phyloP scores from a whole-genome alignment of 1,140 invertebrate species.

The Amphibalanus amphitrite region DNA sequence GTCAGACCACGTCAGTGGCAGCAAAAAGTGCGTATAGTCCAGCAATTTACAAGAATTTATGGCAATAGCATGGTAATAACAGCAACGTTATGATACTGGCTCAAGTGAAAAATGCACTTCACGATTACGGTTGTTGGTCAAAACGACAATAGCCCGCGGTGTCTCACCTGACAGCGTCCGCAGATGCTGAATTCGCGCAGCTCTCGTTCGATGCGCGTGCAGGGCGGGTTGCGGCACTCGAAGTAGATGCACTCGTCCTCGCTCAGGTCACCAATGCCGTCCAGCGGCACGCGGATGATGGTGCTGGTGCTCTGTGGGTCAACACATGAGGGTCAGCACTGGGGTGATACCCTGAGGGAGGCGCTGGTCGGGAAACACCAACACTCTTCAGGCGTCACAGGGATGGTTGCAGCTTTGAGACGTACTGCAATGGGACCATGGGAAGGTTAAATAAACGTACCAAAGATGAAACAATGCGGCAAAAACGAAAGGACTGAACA shows the following conservation, averaged over 20 bases:
- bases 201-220: constrained; percentile 35
- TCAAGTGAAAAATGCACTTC: not conserved
- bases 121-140: not conserved
- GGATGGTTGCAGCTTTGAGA: no score
- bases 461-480: no score
- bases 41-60: not conserved
- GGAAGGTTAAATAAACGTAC: no score
- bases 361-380: no score
- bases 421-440: no score
- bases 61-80: not conserved
- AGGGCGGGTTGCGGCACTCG: constrained; percentile 38
- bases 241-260: constrained; percentile 30
- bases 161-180: constrained; percentile 34
- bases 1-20: not conserved
- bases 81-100: not conserved
- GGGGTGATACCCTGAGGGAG: no score
- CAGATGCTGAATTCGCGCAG: constrained; percentile 38
- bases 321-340: no score
- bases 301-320: no score
- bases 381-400: no score
- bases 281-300: not conserved
- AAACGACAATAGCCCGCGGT: no score
- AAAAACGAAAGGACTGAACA: no score
- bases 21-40: not conserved
- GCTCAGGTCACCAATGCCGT: not conserved